Conservation (phyloP, 1,140 invertebrate genomes). For the Harpegnathos saltator region DNA sequence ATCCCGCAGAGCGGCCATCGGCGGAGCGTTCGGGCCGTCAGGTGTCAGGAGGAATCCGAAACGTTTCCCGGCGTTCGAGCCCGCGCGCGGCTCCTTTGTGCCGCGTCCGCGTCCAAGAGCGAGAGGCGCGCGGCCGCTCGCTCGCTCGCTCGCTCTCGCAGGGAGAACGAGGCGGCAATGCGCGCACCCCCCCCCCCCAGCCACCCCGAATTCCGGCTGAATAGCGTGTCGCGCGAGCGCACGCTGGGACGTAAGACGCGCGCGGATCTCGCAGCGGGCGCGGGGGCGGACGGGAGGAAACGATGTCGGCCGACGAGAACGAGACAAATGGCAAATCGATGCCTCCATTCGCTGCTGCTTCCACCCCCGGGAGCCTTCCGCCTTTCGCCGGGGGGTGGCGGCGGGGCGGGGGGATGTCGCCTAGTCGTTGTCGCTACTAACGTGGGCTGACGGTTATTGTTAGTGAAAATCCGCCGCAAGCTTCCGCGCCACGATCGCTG, state of each 20-base stretch:
- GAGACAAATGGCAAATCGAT: slow-evolving; percentile 84
- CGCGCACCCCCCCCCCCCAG: too few relatives aligned
- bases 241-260: slow-evolving; percentile 59
- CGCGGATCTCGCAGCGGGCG: too few relatives aligned
- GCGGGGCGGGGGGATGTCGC: too few relatives aligned
- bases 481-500: slow-evolving; percentile 37
- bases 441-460: slow-evolving; percentile 69
- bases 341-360: slow-evolving; percentile 70
- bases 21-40: slow-evolving; percentile 39
- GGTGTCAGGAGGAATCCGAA: slow-evolving; percentile 63
- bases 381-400: neutral
- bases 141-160: too few relatives aligned
- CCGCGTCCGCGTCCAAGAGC: too few relatives aligned
- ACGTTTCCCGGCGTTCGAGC: slow-evolving; percentile 40
- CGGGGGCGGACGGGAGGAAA: too few relatives aligned
- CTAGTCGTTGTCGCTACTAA: slow-evolving; percentile 57
- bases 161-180: too few relatives aligned
- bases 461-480: slow-evolving; percentile 64
- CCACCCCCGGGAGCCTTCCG: slow-evolving; percentile 39
- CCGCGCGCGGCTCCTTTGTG: slow-evolving; percentile 47
- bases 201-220: slow-evolving; percentile 57
- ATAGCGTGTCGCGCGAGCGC: slow-evolving; percentile 35
- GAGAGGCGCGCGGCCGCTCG: too few relatives aligned
- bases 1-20: slow-evolving; percentile 2
- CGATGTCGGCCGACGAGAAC: slow-evolving; percentile 75